phyloP scores from a whole-genome alignment of 2,888 invertebrate genomes.

The Noctua pronuba region DNA sequence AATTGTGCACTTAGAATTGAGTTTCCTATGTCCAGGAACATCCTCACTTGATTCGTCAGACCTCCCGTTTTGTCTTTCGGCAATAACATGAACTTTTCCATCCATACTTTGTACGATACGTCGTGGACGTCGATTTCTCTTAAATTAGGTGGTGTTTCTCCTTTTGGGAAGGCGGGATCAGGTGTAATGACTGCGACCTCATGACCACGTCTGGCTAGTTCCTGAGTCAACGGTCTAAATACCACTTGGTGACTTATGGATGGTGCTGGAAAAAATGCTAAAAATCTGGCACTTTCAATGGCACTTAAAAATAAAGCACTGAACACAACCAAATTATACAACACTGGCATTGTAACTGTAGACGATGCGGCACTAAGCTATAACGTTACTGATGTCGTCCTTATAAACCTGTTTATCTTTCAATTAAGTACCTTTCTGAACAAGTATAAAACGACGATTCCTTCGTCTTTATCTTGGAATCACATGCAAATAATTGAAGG shows the following conservation, averaged over 20 bases:
- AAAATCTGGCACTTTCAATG: constrained; percentile 51
- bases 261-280: constrained; percentile 57
- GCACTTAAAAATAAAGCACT: constrained; percentile 23
- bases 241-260: constrained; percentile 63
- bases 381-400: neutral
- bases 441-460: neutral
- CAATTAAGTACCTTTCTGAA: neutral
- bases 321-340: neutral
- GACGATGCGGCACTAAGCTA: neutral
- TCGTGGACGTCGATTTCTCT: constrained; percentile 79
- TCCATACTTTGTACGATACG: constrained; percentile 68
- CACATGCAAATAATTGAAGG: neutral
- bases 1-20: constrained; percentile 59
- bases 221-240: constrained; percentile 74
- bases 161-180: constrained; percentile 71
- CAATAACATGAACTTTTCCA: constrained; percentile 13
- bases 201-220: constrained; percentile 80
- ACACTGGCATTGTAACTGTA: constrained; percentile 12
- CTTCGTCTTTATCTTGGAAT: neutral
- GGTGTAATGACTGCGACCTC: constrained; percentile 79
- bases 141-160: constrained; percentile 70
- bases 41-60: constrained; percentile 43
- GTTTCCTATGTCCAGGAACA: constrained; percentile 37
- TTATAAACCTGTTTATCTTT: neutral
- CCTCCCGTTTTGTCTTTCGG: constrained; percentile 36